Percentiles rank a stretch among this genome's conserved stretches.
Evolutionary conservation across 2,113 vertebrate genomes (phyloP).

Genomic region (Hepsetus odoe): DNA sequence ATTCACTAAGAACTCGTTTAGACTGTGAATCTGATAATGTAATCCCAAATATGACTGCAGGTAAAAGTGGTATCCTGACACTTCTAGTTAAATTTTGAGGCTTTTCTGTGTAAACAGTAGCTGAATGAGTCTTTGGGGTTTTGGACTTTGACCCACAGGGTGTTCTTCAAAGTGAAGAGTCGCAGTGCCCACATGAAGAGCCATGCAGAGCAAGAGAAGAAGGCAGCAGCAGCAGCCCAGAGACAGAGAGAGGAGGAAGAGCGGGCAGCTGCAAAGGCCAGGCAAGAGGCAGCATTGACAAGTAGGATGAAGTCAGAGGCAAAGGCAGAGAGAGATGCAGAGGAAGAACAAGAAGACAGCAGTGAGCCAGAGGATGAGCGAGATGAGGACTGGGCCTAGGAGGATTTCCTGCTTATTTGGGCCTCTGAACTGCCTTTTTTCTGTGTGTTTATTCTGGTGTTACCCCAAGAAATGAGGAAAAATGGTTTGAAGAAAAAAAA

Average conservation of each 20-base stretch:
- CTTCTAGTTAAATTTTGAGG: neutral
- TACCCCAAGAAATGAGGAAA: neutral
- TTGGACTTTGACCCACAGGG: constrained; percentile 68
- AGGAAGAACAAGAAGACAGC: constrained; percentile 45
- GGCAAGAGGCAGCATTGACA: constrained; percentile 42
- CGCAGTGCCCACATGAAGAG: constrained; percentile 99
- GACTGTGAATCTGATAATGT: too few relatives aligned
- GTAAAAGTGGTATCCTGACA: too few relatives aligned
- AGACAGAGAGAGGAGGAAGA: constrained; percentile 82
- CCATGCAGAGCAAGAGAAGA: constrained; percentile 96
- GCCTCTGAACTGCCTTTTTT: neutral
- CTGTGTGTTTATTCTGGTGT: neutral
- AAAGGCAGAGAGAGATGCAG: neutral
- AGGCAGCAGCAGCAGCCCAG: constrained; percentile 89
- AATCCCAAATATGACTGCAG: too few relatives aligned
- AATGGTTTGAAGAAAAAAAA: too few relatives aligned
- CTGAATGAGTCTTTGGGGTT: neutral
- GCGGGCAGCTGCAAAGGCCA: constrained; percentile 58
- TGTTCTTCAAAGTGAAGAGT: constrained; percentile 97
- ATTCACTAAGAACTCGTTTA: too few relatives aligned
- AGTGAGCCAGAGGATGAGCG: constrained; percentile 75
- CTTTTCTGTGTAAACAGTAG: neutral
- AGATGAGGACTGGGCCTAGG: constrained; percentile 77
- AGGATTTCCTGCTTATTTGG: neutral
- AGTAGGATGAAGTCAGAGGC: constrained; percentile 13